Percentiles rank a stretch among this genome's conserved stretches.
Conservation (phyloP, 2,797 vertebrate genomes). For the Prunella strophiata region DNA sequence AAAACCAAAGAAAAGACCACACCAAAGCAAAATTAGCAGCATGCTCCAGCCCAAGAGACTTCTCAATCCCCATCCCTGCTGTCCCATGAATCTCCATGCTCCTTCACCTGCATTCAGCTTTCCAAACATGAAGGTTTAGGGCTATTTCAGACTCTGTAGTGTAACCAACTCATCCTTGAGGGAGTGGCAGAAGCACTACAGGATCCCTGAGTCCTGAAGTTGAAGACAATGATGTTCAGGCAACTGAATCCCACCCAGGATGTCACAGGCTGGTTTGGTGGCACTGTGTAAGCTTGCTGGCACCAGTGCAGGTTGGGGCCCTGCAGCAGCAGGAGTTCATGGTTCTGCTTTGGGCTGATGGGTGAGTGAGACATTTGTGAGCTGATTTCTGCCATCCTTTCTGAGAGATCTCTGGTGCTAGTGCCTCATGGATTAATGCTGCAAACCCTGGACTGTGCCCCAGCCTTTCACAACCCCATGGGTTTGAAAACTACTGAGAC, state of each 20-base stretch:
- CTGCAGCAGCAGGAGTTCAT: neutral
- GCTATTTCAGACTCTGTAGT: neutral
- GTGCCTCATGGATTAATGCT: neutral
- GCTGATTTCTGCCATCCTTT: neutral
- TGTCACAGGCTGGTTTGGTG: neutral
- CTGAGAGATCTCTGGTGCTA: neutral
- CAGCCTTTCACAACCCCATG: neutral
- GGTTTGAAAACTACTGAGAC: neutral
- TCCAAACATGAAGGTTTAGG: neutral
- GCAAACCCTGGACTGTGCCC: neutral
- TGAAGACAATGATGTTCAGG: neutral
- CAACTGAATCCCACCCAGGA: neutral
- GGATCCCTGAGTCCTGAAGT: neutral
- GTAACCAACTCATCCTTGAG: neutral
- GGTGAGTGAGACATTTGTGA: neutral
- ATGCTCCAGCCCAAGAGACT: neutral
- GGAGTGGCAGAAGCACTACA: fast-evolving
- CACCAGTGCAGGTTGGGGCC: neutral
- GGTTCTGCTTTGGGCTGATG: neutral
- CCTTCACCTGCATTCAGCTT: neutral
- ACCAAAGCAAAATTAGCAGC: neutral
- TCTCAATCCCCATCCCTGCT: fast-evolving
- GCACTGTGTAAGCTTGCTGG: neutral
- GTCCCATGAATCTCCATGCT: fast-evolving
- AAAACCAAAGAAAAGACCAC: neutral